phyloP scores from a whole-genome alignment of 2,888 invertebrate species.

The Chymomyza amoena region DNA sequence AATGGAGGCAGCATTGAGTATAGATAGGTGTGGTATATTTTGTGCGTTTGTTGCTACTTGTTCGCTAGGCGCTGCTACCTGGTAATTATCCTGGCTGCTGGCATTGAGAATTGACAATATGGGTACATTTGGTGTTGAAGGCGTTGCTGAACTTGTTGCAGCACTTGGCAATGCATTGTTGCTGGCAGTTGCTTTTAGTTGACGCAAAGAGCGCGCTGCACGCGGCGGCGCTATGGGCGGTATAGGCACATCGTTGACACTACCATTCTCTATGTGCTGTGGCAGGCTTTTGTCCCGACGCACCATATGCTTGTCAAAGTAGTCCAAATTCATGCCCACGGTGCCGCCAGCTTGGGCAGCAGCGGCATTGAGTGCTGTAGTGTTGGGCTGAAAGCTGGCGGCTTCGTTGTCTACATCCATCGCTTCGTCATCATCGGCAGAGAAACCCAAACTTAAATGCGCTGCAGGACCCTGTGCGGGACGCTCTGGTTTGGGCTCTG shows the following conservation, averaged over 20 bases:
- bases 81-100: slow-evolving; percentile 10
- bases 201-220: slow-evolving; percentile 37
- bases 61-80: slow-evolving; percentile 1
- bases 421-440: slow-evolving; percentile 68
- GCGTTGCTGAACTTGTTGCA: neutral
- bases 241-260: slow-evolving; percentile 1
- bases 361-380: slow-evolving; percentile 62
- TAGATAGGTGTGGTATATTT: slow-evolving; percentile 56
- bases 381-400: slow-evolving; percentile 73
- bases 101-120: slow-evolving; percentile 50
- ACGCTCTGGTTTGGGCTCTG: slow-evolving; percentile 82
- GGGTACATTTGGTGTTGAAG: slow-evolving; percentile 48
- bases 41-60: neutral
- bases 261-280: slow-evolving; percentile 31
- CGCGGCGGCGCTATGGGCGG: slow-evolving; percentile 65
- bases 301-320: slow-evolving; percentile 65
- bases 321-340: slow-evolving; percentile 71
- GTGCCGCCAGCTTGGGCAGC: slow-evolving; percentile 31
- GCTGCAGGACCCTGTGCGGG: slow-evolving; percentile 85
- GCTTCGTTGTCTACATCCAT: slow-evolving; percentile 70
- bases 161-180: slow-evolving; percentile 17
- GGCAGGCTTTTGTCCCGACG: slow-evolving; percentile 55
- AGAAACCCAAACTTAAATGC: slow-evolving; percentile 80
- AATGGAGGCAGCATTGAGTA: slow-evolving; percentile 45
- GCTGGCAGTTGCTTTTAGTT: slow-evolving; percentile 24